Conservation (phyloP, 2,888 invertebrate species). For the Tenodera sinensis region DNA sequence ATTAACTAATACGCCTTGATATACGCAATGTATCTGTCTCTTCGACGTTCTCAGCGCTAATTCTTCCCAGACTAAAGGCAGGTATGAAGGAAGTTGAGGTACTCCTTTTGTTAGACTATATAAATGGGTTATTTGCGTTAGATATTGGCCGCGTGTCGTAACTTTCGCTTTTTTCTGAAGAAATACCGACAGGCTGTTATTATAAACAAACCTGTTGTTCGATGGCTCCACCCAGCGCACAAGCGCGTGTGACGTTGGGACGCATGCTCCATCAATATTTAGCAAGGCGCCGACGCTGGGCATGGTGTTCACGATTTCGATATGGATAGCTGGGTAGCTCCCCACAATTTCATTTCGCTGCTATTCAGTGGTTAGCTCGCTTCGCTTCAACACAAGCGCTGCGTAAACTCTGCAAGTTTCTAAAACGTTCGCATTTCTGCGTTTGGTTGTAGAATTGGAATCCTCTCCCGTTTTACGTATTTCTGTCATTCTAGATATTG, state of each 20-base stretch:
- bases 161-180: too few species aligned
- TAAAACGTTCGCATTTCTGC: neutral
- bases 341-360: neutral
- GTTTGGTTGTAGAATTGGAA: neutral
- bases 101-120: too few species aligned
- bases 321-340: neutral
- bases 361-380: neutral
- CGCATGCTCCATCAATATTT: neutral
- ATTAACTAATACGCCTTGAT: too few species aligned
- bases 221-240: neutral
- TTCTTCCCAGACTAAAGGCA: too few species aligned
- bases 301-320: neutral
- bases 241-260: neutral
- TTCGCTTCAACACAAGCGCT: neutral
- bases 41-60: too few species aligned
- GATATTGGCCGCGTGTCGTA: too few species aligned
- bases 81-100: too few species aligned
- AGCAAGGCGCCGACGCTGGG: neutral
- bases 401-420: neutral
- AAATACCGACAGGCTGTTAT: neutral
- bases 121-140: too few species aligned
- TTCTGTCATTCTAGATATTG: neutral
- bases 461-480: neutral
- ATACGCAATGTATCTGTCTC: too few species aligned
- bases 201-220: neutral